Evolutionary conservation across 2,888 invertebrate species (phyloP), one percentile per base, ranked within the genome.

Genomic region (Diabrotica balteata): DNA sequence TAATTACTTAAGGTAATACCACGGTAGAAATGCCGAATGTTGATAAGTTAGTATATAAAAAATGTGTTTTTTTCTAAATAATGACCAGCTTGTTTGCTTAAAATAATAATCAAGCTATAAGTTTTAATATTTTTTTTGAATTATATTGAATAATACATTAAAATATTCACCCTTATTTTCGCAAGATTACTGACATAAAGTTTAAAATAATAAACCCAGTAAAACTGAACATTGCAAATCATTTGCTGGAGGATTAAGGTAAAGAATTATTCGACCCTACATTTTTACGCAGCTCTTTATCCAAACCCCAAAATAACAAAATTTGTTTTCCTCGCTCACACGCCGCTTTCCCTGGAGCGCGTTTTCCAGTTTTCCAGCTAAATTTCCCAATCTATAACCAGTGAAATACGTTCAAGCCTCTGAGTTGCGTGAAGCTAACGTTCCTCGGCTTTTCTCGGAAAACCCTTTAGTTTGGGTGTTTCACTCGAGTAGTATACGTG

Each of bases 371-470:
- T 63, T 63, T 57, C 45, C 50, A 63, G 63, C 63, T 43, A 63
- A 50, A 49, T 64, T 64, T 10, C 53, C 64, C 64, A 49, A 32
- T 22, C 64, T 64, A 64, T 52, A 58, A 51, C 58, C 46, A 51
- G 58, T 44, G 57, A 51, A 58, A 63, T 44, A 43, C 52, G 55
- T 43, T 45, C n/a, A 47, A 59, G 51, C 64, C 17, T 49, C 52
- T 58, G 58, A 64, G 58, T 64, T 76, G 81, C 81, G 81, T 81
- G 76, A 80, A 75, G 73, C 80, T 73, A 80, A 79, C 80, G 82
- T 81, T 80, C 81, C 81, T 82, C 79, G 82, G 83, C 80, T 81
- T 82, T 78, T 76, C 78, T 72, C 77, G 73, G 73, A 77, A 77
- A 73, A 78, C 79, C 79, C 78, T 78, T 69, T 77, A 80, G 80